Evolutionary conservation across 2,888 invertebrate genomes (phyloP).

Genomic region (Callyntrura sp.): DNA sequence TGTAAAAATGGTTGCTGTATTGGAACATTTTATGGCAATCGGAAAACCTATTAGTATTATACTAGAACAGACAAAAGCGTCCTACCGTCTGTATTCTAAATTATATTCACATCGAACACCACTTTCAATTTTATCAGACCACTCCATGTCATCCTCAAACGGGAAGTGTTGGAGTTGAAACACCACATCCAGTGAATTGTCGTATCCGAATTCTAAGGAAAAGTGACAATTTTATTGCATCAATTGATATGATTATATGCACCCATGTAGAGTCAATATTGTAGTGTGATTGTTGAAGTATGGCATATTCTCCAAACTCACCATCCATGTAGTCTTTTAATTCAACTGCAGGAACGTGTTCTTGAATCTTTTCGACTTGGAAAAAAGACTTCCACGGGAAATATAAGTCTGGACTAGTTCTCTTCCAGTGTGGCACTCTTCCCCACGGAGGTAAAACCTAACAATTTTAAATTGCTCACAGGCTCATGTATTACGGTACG

Average conservation of each 20-base stretch:
- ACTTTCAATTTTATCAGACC: slow-evolving; percentile 93
- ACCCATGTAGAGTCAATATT: not conserved
- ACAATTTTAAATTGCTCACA: no score
- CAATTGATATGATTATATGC: slow-evolving; percentile 1
- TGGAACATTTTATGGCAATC: no score
- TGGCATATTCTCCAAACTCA: slow-evolving; percentile 83
- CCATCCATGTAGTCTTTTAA: slow-evolving; percentile 92
- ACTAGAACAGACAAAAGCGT: no score
- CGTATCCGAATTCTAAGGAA: slow-evolving; percentile 83
- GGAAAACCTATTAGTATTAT: no score
- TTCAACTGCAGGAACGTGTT: slow-evolving; percentile 95
- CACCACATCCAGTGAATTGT: slow-evolving; percentile 89
- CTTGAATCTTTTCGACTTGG: slow-evolving; percentile 91
- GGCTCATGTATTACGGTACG: no score
- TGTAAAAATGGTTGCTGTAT: no score
- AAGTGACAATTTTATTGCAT: slow-evolving; percentile 14
- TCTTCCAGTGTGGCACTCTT: slow-evolving; percentile 95
- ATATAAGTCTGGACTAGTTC: slow-evolving; percentile 86
- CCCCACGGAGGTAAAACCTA: slow-evolving; percentile 96
- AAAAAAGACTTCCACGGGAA: slow-evolving; percentile 95
- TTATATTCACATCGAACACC: slow-evolving; percentile 82
- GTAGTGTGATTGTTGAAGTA: no score
- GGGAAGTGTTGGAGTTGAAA: slow-evolving; percentile 94
- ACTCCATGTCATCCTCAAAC: slow-evolving; percentile 92
- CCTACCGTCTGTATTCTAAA: slow-evolving; percentile 68